These are phyloP conservation scores for Clarias platycephalus DNA, from an alignment of 2,797 vertebrate species.

Conservation along the genomic window DNA sequence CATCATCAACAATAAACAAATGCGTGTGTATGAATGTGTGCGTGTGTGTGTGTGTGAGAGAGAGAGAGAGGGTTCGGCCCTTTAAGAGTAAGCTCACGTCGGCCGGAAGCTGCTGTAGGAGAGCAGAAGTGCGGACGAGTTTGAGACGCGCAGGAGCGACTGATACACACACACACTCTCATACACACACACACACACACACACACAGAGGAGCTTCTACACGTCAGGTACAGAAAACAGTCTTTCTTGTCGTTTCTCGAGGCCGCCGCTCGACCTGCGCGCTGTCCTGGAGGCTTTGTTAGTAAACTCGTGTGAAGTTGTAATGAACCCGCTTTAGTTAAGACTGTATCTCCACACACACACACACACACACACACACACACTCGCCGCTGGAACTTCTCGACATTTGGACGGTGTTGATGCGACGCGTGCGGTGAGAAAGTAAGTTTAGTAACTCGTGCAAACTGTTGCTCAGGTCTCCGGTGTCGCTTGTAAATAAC, in stretches of 20 bases:
- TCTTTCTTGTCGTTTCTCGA: neutral
- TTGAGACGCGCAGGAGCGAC: conserved; percentile 15
- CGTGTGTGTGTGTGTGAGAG: neutral
- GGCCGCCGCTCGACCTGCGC: neutral
- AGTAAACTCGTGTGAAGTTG: conserved; percentile 9
- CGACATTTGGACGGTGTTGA: neutral
- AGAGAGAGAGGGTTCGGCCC: conserved; percentile 17
- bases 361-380: neutral
- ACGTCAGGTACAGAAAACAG: neutral
- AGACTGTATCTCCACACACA: neutral
- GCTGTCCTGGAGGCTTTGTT: neutral
- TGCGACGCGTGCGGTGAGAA: neutral
- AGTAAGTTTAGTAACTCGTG: neutral
- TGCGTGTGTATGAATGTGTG: too few species aligned
- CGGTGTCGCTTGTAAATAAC: neutral
- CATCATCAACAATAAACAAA: neutral
- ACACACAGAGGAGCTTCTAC: neutral
- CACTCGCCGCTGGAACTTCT: neutral
- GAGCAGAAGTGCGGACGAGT: conserved; percentile 13
- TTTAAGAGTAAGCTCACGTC: conserved; percentile 54
- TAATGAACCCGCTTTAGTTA: neutral
- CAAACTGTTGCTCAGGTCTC: neutral
- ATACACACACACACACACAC: neutral
- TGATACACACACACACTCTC: neutral
- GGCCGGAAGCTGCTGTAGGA: conserved; percentile 45